Percentiles rank a stretch among this genome's conserved stretches.
These are phyloP conservation scores for Bombycilla garrulus DNA, from an alignment of 2,113 vertebrate species.

Conservation along the genomic window DNA sequence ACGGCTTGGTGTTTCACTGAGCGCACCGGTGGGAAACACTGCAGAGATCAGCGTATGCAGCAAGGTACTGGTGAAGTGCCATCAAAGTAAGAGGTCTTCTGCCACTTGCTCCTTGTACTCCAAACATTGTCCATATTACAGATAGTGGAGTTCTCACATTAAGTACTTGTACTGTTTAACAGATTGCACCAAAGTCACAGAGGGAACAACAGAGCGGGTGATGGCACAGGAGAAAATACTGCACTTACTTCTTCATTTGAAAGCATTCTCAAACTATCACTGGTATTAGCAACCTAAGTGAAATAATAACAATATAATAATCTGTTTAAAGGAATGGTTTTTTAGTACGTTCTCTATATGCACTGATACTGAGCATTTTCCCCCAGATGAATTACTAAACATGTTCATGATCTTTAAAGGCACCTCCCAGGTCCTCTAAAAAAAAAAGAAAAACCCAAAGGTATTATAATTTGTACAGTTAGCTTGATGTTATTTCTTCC, in stretches of 20 bases:
- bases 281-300: slow-evolving; percentile 39
- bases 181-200: slow-evolving; percentile 36
- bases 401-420: slow-evolving; percentile 21
- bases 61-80: slow-evolving; percentile 55
- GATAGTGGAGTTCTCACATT: not conserved
- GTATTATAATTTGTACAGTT: not conserved
- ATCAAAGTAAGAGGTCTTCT: slow-evolving; percentile 64
- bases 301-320: slow-evolving; percentile 49
- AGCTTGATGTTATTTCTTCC: not conserved
- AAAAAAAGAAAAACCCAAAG: not conserved
- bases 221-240: slow-evolving; percentile 59
- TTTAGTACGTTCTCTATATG: slow-evolving; percentile 22
- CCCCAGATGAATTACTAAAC: not conserved
- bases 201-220: slow-evolving; percentile 62
- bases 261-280: not conserved
- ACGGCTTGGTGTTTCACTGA: slow-evolving; percentile 4
- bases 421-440: not conserved
- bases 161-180: slow-evolving; percentile 22
- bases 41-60: slow-evolving; percentile 59
- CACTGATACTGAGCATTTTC: slow-evolving; percentile 7
- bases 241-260: slow-evolving; percentile 29
- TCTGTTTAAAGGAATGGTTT: slow-evolving; percentile 38
- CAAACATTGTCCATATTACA: slow-evolving; percentile 61
- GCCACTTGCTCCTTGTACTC: slow-evolving; percentile 50
- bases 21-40: not conserved